phyloP scores from a whole-genome alignment of 2,888 invertebrate genomes.

The Ormyrus rosae region DNA sequence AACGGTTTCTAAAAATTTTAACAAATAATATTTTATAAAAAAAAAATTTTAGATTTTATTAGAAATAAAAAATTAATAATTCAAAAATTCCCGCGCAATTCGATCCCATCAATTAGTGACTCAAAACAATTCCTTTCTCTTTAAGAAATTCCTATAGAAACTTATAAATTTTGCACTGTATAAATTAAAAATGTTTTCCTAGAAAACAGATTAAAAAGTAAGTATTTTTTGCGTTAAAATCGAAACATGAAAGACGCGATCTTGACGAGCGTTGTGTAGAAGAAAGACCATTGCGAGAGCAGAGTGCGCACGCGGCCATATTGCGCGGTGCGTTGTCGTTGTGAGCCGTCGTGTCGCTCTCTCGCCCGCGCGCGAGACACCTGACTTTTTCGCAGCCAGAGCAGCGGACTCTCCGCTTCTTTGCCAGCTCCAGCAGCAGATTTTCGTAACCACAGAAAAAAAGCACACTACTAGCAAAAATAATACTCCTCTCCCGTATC shows the following conservation, averaged over 20 bases:
- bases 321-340: constrained; percentile 51
- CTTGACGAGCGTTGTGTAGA: constrained; percentile 45
- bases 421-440: constrained; percentile 9
- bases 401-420: constrained; percentile 11
- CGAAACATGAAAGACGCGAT: background rate
- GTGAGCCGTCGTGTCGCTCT: constrained; percentile 40
- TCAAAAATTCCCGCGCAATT: constrained; percentile 51
- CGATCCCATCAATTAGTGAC: too few species aligned
- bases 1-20: background rate
- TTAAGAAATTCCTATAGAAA: too few species aligned
- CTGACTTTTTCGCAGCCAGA: constrained; percentile 15
- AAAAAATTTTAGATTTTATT: background rate
- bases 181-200: too few species aligned
- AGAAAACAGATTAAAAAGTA: background rate
- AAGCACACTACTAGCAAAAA: too few species aligned
- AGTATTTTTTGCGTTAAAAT: background rate
- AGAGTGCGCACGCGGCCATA: constrained; percentile 42
- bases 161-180: too few species aligned
- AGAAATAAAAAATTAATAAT: background rate
- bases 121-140: constrained; percentile 31
- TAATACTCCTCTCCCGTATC: too few species aligned
- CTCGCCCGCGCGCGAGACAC: constrained; percentile 14
- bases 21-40: background rate
- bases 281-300: constrained; percentile 1
- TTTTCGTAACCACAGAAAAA: background rate